Evolutionary conservation across 2,113 vertebrate genomes (phyloP), one percentile per base, ranked within the genome.

Genomic region (Nesoenas mayeri): DNA sequence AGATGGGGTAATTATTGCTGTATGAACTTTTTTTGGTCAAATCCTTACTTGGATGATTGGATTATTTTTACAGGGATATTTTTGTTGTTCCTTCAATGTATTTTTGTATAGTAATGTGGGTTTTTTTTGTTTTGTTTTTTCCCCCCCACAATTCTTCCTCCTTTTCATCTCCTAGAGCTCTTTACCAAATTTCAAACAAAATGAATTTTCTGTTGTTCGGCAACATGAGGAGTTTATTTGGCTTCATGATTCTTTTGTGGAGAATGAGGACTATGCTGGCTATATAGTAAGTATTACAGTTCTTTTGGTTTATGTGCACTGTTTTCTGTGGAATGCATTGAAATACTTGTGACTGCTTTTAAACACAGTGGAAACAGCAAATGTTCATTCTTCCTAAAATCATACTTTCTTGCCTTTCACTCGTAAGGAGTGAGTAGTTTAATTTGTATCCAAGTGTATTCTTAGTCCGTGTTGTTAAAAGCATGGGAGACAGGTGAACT

Each of bases 191-290:
- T 99, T 99, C 94, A 99, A 99, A 97, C 99, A 99, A 98, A 99
- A 98, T 9, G 99, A 99, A 95, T 99, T 99, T 98, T 99, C 99
- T 24, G 99, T 99, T 97, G 99, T 99, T 47, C 98, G 99, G 86
- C 99, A 99, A 96, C 99, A 99, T 54, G 99, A 99, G 86, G 99
- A 99, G 95, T 99, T 99, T 96, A 99, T 99, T 96, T 99, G 99
- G 99, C 99, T 99, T 91, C 99, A 99, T 40, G 99, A 99, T 98
- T 99, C 99, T 57, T 99, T 99, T 53, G 98, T 99, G 91, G 99
- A 99, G 97, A 99, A 99, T 54, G 99, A 99, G 96, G 99, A 99
- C 54, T 99, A 99, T 83, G 99, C 99, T 61, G 99, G 99, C 91
- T 99, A 99, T 94, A 99, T 99, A 5, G 99, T 99, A 97, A 99